Conservation (phyloP, 1,140 invertebrate species). For the Druon quercuslanigerum region DNA sequence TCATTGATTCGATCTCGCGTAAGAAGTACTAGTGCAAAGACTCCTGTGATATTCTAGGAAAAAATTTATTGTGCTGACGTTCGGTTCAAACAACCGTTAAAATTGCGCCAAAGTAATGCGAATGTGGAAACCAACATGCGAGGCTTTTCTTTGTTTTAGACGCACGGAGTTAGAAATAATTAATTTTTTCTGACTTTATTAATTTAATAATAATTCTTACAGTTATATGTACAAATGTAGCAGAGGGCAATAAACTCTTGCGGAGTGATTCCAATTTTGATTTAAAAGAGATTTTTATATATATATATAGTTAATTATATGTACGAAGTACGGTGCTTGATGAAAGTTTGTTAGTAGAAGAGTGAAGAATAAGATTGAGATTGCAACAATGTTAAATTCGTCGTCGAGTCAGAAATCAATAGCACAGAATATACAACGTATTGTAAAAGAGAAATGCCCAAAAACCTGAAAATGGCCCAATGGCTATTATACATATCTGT, state of each 20-base stretch:
- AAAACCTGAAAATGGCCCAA: constrained; percentile 50
- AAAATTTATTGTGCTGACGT: constrained; percentile 10
- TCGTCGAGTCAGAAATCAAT: constrained; percentile 63
- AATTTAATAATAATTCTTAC: neutral
- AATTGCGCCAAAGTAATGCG: constrained; percentile 2
- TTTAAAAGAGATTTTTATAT: neutral
- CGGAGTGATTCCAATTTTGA: neutral
- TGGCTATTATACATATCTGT: constrained; percentile 27
- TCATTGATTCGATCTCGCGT: constrained; percentile 5
- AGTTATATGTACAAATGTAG: no score
- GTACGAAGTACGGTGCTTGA: constrained; percentile 43
- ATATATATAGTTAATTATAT: constrained; percentile 4
- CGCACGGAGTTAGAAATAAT: neutral
- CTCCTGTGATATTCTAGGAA: neutral
- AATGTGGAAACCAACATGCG: constrained; percentile 1
- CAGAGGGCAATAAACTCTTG: no score
- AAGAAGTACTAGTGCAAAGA: constrained; percentile 1
- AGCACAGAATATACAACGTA: constrained; percentile 67
- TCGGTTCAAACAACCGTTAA: constrained; percentile 26
- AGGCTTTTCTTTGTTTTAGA: neutral
- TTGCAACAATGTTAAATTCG: constrained; percentile 54
- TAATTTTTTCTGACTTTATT: neutral
- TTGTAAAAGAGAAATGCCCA: constrained; percentile 50
- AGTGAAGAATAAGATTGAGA: constrained; percentile 49
- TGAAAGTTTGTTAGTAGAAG: constrained; percentile 53